Percentiles rank a stretch among this genome's conserved stretches.
phyloP scores from a whole-genome alignment of 2,797 vertebrate genomes.

The Picus viridis region DNA sequence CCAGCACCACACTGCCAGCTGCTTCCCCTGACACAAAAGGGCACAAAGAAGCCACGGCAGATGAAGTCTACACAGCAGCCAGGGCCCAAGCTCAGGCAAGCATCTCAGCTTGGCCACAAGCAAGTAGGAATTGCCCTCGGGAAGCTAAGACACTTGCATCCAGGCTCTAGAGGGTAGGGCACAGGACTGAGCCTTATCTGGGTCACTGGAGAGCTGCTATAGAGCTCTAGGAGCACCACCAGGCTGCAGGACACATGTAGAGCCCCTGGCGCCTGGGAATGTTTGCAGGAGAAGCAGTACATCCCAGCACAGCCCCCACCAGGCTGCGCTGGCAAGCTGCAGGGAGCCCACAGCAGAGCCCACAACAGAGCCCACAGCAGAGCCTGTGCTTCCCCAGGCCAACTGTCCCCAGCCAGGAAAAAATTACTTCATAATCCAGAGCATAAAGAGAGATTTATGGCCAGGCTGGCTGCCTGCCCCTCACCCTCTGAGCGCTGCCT shows the following conservation, averaged over 20 bases:
- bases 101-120: constrained; percentile 21
- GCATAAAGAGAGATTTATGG: constrained; percentile 39
- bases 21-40: background rate
- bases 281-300: background rate
- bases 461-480: constrained; percentile 3
- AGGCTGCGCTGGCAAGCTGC: background rate
- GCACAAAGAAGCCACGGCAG: constrained; percentile 13
- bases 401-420: constrained; percentile 47
- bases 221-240: background rate
- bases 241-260: background rate
- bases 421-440: constrained; percentile 42
- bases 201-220: background rate
- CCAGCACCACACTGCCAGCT: background rate
- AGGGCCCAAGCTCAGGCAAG: background rate
- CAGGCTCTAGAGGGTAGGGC: background rate
- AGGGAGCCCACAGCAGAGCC: background rate
- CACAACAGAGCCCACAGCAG: fast-evolving
- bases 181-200: constrained; percentile 13
- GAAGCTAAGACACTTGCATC: background rate
- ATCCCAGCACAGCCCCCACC: background rate
- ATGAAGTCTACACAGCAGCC: background rate
- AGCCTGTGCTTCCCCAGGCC: background rate
- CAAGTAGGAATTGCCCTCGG: constrained; percentile 23
- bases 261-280: background rate
- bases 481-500: background rate